Conservation (phyloP, 2,888 invertebrate genomes). For the Polyommatus iphigenia region DNA sequence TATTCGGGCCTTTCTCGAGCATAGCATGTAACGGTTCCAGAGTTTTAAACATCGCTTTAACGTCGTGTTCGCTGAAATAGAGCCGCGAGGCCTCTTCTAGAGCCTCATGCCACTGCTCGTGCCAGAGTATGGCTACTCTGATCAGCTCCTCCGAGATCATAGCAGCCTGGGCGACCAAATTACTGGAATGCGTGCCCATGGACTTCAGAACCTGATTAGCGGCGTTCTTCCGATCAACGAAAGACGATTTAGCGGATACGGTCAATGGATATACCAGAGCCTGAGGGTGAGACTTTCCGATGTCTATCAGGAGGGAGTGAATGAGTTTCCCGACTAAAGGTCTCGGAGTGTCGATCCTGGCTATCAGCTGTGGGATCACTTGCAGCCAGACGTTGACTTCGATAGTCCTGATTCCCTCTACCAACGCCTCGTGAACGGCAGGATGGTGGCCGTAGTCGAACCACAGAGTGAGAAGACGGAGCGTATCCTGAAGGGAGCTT, state of each 20-base stretch:
- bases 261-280: constrained; percentile 98
- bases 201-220: constrained; percentile 96
- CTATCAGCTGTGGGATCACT: constrained; percentile 99
- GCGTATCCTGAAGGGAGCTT: constrained; percentile 96
- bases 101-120: constrained; percentile 99
- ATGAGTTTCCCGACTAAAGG: constrained; percentile 94
- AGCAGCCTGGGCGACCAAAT: constrained; percentile 96
- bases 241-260: constrained; percentile 97
- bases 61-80: constrained; percentile 97
- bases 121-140: constrained; percentile 99
- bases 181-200: constrained; percentile 96
- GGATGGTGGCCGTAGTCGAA: constrained; percentile 98
- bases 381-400: constrained; percentile 99
- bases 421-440: constrained; percentile 95
- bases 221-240: constrained; percentile 89
- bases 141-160: constrained; percentile 98
- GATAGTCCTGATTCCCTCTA: constrained; percentile 94
- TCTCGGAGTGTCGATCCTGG: constrained; percentile 96
- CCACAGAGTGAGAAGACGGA: constrained; percentile 97
- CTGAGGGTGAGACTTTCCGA: constrained; percentile 98
- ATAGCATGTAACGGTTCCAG: constrained; percentile 96
- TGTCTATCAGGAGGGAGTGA: constrained; percentile 95
- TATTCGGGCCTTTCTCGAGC: constrained; percentile 96
- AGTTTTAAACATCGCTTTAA: constrained; percentile 97
- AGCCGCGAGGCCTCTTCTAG: constrained; percentile 94